These are phyloP conservation scores for Anoplolepis gracilipes DNA, from an alignment of 1,140 invertebrate genomes.

Conservation along the genomic window DNA sequence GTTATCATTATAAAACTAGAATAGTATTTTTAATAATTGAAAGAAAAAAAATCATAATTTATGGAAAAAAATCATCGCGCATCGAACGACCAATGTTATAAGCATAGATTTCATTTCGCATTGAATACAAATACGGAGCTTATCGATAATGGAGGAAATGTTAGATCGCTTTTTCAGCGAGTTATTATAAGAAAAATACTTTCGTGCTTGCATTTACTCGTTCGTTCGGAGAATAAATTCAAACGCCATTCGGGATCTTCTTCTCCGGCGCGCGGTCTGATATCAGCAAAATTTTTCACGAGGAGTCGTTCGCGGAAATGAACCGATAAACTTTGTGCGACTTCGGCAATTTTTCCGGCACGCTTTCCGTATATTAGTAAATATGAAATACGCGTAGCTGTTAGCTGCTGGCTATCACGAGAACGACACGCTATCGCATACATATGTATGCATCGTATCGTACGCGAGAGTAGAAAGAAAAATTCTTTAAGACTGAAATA, in stretches of 20 bases:
- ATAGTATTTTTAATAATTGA: too few species aligned
- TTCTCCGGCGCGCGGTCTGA: constrained; percentile 9
- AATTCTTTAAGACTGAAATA: neutral
- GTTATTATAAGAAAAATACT: constrained; percentile 44
- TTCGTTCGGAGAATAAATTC: constrained; percentile 45
- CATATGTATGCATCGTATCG: neutral
- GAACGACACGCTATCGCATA: constrained; percentile 8
- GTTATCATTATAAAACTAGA: neutral
- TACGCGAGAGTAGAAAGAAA: neutral
- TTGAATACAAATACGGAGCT: neutral
- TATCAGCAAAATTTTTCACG: constrained; percentile 60
- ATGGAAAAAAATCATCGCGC: neutral
- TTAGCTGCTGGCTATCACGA: constrained; percentile 27
- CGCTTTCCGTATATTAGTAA: constrained; percentile 66
- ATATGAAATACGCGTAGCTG: constrained; percentile 24
- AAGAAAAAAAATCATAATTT: neutral
- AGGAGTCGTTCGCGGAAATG: constrained; percentile 49
- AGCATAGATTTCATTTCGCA: constrained; percentile 22
- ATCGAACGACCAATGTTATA: neutral
- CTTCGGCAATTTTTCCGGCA: constrained; percentile 56
- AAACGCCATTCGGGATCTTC: constrained; percentile 37
- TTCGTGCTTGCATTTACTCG: neutral
- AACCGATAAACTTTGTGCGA: constrained; percentile 59
- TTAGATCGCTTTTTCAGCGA: constrained; percentile 34
- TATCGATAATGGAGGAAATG: constrained; percentile 17